phyloP scores from a whole-genome alignment of 2,113 vertebrate species.

The Cairina moschata region DNA sequence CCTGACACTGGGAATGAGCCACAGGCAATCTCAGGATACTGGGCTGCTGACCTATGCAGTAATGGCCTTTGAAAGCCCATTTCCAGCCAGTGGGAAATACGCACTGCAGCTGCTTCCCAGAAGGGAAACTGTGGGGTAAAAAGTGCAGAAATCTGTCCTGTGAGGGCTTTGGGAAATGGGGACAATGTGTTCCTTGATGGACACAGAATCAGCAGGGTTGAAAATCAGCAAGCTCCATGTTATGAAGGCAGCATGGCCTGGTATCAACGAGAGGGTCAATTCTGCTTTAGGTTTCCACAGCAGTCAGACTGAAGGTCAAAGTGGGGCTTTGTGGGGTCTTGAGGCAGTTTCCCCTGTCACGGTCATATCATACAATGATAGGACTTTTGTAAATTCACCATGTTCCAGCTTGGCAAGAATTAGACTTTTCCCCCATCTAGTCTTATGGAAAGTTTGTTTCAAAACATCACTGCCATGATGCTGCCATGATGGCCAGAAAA shows the following conservation, averaged over 20 bases:
- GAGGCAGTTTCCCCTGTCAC: background rate
- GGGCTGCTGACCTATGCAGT: background rate
- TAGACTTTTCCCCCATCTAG: background rate
- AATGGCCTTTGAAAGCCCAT: background rate
- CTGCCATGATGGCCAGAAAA: background rate
- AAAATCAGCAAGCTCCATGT: background rate
- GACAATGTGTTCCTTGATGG: background rate
- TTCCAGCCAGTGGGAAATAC: rapidly evolving
- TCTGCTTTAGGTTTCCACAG: background rate
- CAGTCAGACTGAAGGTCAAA: background rate
- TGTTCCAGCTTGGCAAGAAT: background rate
- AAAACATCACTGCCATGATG: background rate
- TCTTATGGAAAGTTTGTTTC: background rate
- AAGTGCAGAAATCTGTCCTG: rapidly evolving
- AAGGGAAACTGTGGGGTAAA: too few relatives aligned
- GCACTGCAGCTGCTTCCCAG: background rate
- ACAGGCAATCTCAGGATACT: background rate
- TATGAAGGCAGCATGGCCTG: background rate
- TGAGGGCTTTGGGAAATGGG: background rate
- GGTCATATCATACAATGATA: background rate
- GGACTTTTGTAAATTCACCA: background rate
- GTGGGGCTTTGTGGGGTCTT: background rate
- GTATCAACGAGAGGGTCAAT: background rate
- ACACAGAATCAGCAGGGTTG: background rate
- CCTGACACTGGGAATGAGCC: background rate